Evolutionary conservation across 2,888 invertebrate species (phyloP).

Genomic region (Melieria crassipennis): DNA sequence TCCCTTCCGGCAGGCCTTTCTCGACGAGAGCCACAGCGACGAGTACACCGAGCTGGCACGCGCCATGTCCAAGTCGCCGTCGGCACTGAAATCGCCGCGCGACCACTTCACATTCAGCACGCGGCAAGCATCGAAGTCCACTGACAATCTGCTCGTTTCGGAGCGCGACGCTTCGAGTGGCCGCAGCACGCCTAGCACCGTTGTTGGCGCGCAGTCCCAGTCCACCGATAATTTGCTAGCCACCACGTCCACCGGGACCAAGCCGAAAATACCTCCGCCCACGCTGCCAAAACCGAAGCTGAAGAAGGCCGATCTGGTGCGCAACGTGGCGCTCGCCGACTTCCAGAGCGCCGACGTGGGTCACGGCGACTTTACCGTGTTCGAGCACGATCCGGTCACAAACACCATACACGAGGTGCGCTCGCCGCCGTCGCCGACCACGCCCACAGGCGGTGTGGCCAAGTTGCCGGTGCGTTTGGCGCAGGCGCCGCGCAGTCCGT

Average conservation of each 20-base stretch:
- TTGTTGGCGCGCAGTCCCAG: constrained; percentile 48
- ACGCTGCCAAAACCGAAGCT: constrained; percentile 61
- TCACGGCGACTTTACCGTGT: constrained; percentile 64
- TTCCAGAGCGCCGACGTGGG: constrained; percentile 63
- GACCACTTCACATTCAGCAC: constrained; percentile 57
- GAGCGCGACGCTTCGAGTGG: constrained; percentile 51
- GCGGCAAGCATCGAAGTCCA: constrained; percentile 54
- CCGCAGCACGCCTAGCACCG: constrained; percentile 48
- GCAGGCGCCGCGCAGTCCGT: constrained; percentile 43
- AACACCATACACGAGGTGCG: constrained; percentile 61
- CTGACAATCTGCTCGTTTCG: constrained; percentile 54
- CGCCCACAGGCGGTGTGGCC: constrained; percentile 37
- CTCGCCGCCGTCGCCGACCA: constrained; percentile 31
- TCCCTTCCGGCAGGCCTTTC: constrained; percentile 62
- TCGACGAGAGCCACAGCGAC: constrained; percentile 49
- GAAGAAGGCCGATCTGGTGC: constrained; percentile 61
- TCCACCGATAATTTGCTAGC: constrained; percentile 55
- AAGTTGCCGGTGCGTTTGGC: constrained; percentile 52
- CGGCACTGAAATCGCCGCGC: constrained; percentile 44
- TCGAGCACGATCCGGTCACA: constrained; percentile 62
- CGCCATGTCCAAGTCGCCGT: constrained; percentile 56
- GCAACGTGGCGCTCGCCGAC: constrained; percentile 61
- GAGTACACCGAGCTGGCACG: constrained; percentile 63
- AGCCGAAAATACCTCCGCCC: constrained; percentile 53
- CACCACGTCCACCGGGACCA: constrained; percentile 42